Base-by-base conservation (phyloP, 2,888 invertebrate species). In the Tetranychus piercei region DNA sequence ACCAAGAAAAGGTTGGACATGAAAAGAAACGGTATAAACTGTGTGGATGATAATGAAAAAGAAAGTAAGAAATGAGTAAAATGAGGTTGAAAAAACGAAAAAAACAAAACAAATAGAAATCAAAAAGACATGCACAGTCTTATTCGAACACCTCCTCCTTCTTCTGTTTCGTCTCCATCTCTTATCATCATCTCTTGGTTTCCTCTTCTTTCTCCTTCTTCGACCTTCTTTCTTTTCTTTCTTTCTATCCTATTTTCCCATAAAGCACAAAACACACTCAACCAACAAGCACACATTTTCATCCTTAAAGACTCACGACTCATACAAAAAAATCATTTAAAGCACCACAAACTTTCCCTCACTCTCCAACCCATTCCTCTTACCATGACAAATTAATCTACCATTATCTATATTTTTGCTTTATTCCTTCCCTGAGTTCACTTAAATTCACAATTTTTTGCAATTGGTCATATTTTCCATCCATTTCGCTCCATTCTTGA, bases 151-250 rank as follows among this genome's bases (percentile, higher is more conserved):
- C 44, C 72, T 72, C 72, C 34, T 45, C 34, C 55, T 67, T 73
- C 18, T 44, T 74, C 64, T 34, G n/a, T 23, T 75, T 69, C 74
- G 22, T 45, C 64, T 74, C 72, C 23, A 22, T 23, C 72, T 23
- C 74, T 55, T 69, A 23, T 69, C 69, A 69, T 69, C 69, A 22
- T 23, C 18, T 18, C 66, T 69, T n/a, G 22, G 22, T 23, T 69
- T 69, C 34, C 34, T 73, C 67, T 73, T 45, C 34, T 72, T 20
- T 44, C 18, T 44, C 72, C 44, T 20, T 44, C 43, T 75, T 45
- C 11, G 15, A 18, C 20, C 45, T 9, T 72, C 72, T 11, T 43
- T 43, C 45, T 45, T n/a, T 72, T 34, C 34, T 72, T 72, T 72
- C 11, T 44, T 72, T 22, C 11, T 20, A 18, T 72, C 20, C 44